phyloP scores from a whole-genome alignment of 2,888 invertebrate species.

The Tachina lurida region DNA sequence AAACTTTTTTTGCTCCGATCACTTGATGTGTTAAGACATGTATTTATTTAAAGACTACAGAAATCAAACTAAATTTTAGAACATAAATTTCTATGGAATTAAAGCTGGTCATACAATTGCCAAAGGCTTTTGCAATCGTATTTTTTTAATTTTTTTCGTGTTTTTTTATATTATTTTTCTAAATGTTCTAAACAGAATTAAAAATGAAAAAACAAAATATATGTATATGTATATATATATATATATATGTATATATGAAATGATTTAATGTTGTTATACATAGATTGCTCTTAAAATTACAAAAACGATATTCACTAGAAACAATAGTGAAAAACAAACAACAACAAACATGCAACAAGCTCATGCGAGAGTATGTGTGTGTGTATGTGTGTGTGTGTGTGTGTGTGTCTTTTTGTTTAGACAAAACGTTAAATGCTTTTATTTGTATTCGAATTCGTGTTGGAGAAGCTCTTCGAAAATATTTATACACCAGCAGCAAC shows the following conservation, averaged over 20 bases:
- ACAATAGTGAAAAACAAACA: conserved; percentile 33
- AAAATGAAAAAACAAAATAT: conserved; percentile 16
- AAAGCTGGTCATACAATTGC: conserved; percentile 66
- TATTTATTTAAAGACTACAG: conserved; percentile 66
- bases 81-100: conserved; percentile 55
- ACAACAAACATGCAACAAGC: conserved; percentile 60
- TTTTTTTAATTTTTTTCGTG: conserved; percentile 22
- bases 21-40: conserved; percentile 38
- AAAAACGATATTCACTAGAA: conserved; percentile 41
- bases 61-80: conserved; percentile 65
- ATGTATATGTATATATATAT: not conserved
- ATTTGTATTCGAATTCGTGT: conserved; percentile 20
- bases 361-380: conserved; percentile 22
- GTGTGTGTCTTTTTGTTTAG: conserved; percentile 1
- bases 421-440: conserved; percentile 33
- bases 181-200: conserved; percentile 49
- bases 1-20: not conserved
- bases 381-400: not conserved
- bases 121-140: conserved; percentile 67
- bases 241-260: not conserved
- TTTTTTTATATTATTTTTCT: conserved; percentile 33
- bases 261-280: conserved; percentile 60
- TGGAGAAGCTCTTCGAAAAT: conserved; percentile 56
- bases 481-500: not conserved
- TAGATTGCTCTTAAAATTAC: conserved; percentile 59